Base-by-base conservation (phyloP, 2,113 vertebrate genomes). In the Sitta europaea region DNA sequence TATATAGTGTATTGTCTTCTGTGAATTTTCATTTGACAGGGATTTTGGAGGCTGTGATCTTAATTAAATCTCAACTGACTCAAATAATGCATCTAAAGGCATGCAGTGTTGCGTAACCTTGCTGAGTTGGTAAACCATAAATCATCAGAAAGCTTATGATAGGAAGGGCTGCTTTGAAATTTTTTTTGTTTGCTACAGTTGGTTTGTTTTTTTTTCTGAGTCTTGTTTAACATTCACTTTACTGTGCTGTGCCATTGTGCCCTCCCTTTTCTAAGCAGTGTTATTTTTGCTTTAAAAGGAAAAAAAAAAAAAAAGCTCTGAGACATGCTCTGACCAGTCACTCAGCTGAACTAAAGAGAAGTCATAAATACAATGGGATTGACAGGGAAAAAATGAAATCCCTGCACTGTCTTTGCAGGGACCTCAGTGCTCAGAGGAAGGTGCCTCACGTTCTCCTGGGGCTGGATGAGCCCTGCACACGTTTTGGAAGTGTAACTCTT, bases 51-150 rank as follows among this genome's bases (percentile, higher is more conserved):
- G 97, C 98, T 98, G 98, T 98, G 98, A 99, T 99, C 99, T 99
- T 99, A 99, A 99, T 99, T 99, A 99, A 99, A 99, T 99, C 98
- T 99, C 98, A 98, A 98, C 98, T 97, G 98, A 98, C 98, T 99
- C 98, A 98, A 99, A 99, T 98, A 98, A 98, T 97, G 97, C 98
- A 98, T 98, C 98, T 98, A 98, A 99, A 98, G 98, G 98, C 98
- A 98, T 95, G 98, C 98, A 97, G 95, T 81, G 97, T 99, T 99
- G 99, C 98, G 80, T 98, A 98, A 99, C 98, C 97, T 98, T 97
- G 97, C 95, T 94, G 97, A 98, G 97, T 98, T 98, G 98, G 98
- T 98, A 97, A 98, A 98, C 97, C 97, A 98, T 98, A 98, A 98
- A 98, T 98, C 98, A 98, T 98, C 96, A 96, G 97, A 97, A 97